A percentile compares a stretch with the other conserved stretches of the same genome.
Conservation (phyloP, 2,888 invertebrate genomes). For the Dynastes maya region DNA sequence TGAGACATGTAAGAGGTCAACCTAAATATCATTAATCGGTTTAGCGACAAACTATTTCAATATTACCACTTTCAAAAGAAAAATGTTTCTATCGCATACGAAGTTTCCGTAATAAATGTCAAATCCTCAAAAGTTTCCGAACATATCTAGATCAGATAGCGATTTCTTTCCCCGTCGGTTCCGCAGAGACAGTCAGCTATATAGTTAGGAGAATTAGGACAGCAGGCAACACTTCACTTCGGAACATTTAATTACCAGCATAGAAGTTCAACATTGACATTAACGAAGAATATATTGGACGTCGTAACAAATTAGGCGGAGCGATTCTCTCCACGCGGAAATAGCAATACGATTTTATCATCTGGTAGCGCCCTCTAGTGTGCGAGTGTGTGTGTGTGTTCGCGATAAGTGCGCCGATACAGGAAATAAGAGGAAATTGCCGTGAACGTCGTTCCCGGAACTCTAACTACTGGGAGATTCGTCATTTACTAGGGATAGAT, state of each 20-base stretch:
- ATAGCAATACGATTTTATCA: slow-evolving; percentile 42
- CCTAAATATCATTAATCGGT: too few species aligned
- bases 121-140: too few species aligned
- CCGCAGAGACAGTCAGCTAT: not conserved
- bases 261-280: slow-evolving; percentile 35
- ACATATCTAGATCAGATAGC: not conserved
- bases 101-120: too few species aligned
- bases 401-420: slow-evolving; percentile 6
- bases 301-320: slow-evolving; percentile 42
- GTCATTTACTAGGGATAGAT: slow-evolving; percentile 30
- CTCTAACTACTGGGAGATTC: slow-evolving; percentile 29
- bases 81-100: too few species aligned
- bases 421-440: slow-evolving; percentile 42
- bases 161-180: not conserved
- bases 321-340: slow-evolving; percentile 32
- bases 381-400: not conserved
- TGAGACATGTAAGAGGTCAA: too few species aligned
- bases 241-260: slow-evolving; percentile 25
- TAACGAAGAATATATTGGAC: slow-evolving; percentile 40
- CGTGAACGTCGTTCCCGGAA: slow-evolving; percentile 18
- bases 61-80: too few species aligned
- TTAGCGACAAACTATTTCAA: too few species aligned
- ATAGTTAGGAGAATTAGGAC: slow-evolving; percentile 1
- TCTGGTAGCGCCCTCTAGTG: slow-evolving; percentile 5
- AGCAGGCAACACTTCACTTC: not conserved